Base-by-base conservation (phyloP, 2,888 invertebrate species). In the Diarsia mendica region DNA sequence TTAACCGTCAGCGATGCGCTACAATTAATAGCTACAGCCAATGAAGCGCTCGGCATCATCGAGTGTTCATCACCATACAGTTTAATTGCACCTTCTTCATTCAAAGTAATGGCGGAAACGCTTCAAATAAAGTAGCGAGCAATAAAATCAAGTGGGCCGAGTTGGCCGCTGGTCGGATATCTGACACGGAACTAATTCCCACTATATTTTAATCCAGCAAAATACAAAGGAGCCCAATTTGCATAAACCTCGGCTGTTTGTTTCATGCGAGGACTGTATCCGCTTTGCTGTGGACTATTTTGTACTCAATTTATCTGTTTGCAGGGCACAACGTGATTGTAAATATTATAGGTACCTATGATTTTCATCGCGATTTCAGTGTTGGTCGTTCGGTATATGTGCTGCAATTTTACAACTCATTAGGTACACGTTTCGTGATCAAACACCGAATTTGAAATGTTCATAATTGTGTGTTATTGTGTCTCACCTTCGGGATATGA, bases 171-270 rank as follows among this genome's bases (percentile, higher is more conserved):
- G 77, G 81, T 75, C 90, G 93, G 94, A 94, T 95, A 94, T 94
- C 95, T 95, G 95, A 95, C 96, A 94, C 92, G 94, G 93, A 95
- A 96, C 95, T 96, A 96, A 96, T 96, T 95, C 92, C 94, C 93
- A 92, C 96, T 95, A 95, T 96, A 95, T 95, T 95, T 96, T 96
- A 96, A 96, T 96, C 95, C 95, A 91, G 93, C 90, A 90, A 95
- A 95, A 94, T 94, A 96, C 95, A 96, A 96, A 96, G 95, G 94
- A 96, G 95, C 92, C 93, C 95, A 95, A 96, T 96, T 96, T 96
- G 94, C 95, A 96, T 96, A 96, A 96, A 95, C 95, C 96, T 95
- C 94, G 92, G 90, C 92, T 95, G 94, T 95, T 95, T 95, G 95
- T 95, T 95, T 92, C 95, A 94, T 94, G 94, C 94, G 94, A 94